Evolutionary conservation across 2,888 invertebrate genomes (phyloP).

Genomic region (Adineta ricciae): DNA sequence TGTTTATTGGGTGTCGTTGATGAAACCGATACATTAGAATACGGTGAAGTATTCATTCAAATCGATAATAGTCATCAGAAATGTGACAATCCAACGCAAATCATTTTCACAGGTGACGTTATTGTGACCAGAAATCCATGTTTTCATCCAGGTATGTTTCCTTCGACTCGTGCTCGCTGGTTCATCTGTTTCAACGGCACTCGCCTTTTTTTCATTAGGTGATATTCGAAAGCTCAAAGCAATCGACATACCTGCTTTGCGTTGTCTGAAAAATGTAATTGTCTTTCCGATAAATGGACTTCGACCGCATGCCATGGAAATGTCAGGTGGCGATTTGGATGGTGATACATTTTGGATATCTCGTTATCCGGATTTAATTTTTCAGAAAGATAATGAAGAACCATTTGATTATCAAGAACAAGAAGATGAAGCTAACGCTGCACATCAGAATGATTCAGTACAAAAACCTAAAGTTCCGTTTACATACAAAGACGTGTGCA

Average conservation of each 20-base stretch:
- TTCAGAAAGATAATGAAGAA: not conserved
- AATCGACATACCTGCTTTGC: not conserved
- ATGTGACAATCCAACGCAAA: not conserved
- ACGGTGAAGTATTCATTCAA: not conserved
- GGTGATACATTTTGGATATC: not conserved
- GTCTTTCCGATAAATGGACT: not conserved
- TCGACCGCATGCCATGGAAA: not conserved
- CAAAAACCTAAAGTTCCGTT: too few relatives aligned
- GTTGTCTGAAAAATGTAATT: not conserved
- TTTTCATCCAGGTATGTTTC: conserved; percentile 13
- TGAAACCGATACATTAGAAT: not conserved
- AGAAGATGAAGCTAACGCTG: not conserved
- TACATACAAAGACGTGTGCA: not conserved
- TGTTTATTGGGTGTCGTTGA: not conserved
- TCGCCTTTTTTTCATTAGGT: not conserved
- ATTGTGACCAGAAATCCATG: not conserved
- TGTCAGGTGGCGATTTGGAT: not conserved
- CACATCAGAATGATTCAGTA: too few relatives aligned
- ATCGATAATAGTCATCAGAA: not conserved
- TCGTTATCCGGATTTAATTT: not conserved
- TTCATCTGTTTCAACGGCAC: too few relatives aligned
- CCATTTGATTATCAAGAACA: not conserved
- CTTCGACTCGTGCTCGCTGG: too few relatives aligned
- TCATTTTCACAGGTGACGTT: not conserved
- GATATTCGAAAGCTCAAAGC: not conserved